Evolutionary conservation across 2,888 invertebrate species (phyloP).

Genomic region (Dioctria linearis): DNA sequence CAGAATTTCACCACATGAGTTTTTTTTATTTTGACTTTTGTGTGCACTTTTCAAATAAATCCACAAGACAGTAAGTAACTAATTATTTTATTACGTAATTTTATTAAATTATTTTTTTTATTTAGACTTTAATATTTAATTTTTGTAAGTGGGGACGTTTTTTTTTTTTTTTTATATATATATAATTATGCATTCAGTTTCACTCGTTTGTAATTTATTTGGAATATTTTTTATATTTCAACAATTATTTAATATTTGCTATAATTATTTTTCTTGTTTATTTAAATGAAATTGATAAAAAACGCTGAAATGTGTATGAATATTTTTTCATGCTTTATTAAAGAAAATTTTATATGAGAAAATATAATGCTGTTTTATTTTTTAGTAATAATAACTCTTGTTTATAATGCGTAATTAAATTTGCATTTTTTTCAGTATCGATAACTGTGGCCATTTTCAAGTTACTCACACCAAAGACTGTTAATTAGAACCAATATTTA

Average conservation of each 20-base stretch:
- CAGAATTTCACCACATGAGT: too few relatives aligned
- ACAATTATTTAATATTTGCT: constrained; percentile 47
- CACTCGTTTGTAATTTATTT: constrained; percentile 50
- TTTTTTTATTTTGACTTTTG: too few relatives aligned
- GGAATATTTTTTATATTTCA: constrained; percentile 36
- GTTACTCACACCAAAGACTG: too few relatives aligned
- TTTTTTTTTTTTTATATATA: not conserved
- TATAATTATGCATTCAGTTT: constrained; percentile 10
- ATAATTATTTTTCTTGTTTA: constrained; percentile 50
- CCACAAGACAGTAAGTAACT: too few relatives aligned
- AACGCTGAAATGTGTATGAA: constrained; percentile 40
- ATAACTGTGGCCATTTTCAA: too few relatives aligned
- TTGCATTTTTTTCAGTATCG: not conserved
- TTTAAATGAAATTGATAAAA: constrained; percentile 45
- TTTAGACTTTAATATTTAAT: constrained; percentile 15
- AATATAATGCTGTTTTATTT: constrained; percentile 37
- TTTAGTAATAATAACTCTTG: not conserved
- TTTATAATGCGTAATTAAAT: not conserved
- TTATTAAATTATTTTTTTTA: constrained; percentile 48
- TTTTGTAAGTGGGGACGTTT: constrained; percentile 38
- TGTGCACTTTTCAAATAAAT: too few relatives aligned
- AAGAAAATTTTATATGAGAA: constrained; percentile 49
- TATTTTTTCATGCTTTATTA: constrained; percentile 52
- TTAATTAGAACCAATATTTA: too few relatives aligned
- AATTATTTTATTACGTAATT: constrained; percentile 29